Percentiles rank a stretch among this genome's conserved stretches.
Conservation (phyloP, 37 sponge, comb jelly and placozoan species). For the Ianthella basta region DNA sequence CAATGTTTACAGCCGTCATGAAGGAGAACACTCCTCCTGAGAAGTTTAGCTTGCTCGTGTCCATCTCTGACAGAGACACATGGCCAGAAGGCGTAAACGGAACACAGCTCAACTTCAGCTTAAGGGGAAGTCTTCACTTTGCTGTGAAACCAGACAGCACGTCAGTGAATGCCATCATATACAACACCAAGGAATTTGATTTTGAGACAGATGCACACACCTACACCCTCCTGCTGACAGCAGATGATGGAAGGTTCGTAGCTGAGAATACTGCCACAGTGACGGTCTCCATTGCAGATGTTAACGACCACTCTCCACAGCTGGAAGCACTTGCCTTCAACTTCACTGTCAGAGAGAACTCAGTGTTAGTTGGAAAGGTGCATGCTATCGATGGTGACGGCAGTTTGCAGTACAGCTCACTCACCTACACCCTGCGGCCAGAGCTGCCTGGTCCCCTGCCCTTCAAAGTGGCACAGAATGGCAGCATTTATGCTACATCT, state of each 20-base stretch:
- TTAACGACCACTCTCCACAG: constrained; percentile 61
- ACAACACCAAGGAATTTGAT: constrained; percentile 28
- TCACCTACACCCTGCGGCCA: constrained; percentile 27
- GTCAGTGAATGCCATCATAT: constrained; percentile 36
- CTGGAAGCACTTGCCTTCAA: constrained; percentile 6
- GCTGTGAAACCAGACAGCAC: not conserved
- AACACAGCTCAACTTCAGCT: constrained; percentile 14
- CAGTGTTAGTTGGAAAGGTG: constrained; percentile 37
- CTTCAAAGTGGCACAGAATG: constrained; percentile 37
- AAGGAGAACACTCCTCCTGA: constrained; percentile 51
- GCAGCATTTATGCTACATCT: constrained; percentile 31
- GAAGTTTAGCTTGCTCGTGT: constrained; percentile 9
- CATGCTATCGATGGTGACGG: constrained; percentile 53
- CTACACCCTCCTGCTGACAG: constrained; percentile 45
- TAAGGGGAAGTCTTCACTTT: constrained; percentile 14
- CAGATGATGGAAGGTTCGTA: constrained; percentile 36
- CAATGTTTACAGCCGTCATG: constrained; percentile 14
- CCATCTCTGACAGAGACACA: constrained; percentile 48
- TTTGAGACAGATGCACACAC: constrained; percentile 42
- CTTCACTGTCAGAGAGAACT: constrained; percentile 16
- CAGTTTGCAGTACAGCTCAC: constrained; percentile 36
- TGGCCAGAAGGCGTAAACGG: constrained; percentile 33
- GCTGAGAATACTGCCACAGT: constrained; percentile 5
- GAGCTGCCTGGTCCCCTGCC: constrained; percentile 8
- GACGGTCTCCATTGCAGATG: constrained; percentile 41